Base-by-base conservation (phyloP, 2,888 invertebrate genomes). In the Cryptocephalus primarius region DNA sequence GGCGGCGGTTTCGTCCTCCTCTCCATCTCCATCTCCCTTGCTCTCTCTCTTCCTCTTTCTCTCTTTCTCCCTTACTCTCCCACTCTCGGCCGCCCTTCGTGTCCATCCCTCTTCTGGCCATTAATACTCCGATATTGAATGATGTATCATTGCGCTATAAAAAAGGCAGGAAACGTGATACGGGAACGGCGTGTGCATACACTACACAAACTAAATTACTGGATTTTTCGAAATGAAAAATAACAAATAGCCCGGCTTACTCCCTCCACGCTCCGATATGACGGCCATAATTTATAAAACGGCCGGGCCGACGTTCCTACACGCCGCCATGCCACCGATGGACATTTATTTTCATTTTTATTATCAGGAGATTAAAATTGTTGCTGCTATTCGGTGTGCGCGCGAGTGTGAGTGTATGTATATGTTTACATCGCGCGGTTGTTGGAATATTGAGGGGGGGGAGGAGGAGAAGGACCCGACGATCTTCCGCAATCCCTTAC, bases 81-180 rank as follows among this genome's bases (percentile, higher is more conserved):
- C 39, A 32, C 43, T 43, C 46, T 40, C 45, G 48, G 46, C 42
- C 47, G 52, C 52, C 47, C 53, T 50, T 46, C 47, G 47, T 47
- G 42, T 47, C 50, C 49, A 47, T 22, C 22, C 22, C 22, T 22
- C 22, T 22, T 22, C 22, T 22, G 36, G 50, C 55, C 55, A 55
- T 55, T 55, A 55, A 55, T 55, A 53, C 55, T 55, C 65, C 70
- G 69, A 71, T 71, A 70, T 70, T 70, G 71, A 71, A 70, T 71
- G 71, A 70, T 70, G 71, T 69, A 70, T 70, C 70, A 70, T 70
- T 68, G 70, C 67, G 69, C 69, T 66, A 69, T 69, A 71, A 70
- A 71, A 70, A 68, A 69, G 66, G 66, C 70, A 70, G 70, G 70
- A 70, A 71, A 70, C 70, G 70, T 68, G 71, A 71, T 71, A 71